Evolutionary conservation across 1,140 invertebrate species (phyloP).

Genomic region (Gryllus bimaculatus): DNA sequence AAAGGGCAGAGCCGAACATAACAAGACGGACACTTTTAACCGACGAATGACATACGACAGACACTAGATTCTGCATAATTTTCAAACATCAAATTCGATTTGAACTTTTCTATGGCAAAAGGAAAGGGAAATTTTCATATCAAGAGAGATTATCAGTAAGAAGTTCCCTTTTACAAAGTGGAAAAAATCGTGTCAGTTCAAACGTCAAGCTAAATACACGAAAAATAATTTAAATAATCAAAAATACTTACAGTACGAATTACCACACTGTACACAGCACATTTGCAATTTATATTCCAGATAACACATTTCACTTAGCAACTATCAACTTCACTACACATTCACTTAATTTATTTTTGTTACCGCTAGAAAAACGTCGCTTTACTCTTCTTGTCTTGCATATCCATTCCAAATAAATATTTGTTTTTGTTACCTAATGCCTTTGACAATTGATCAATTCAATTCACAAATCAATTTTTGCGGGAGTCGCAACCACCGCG

Average conservation of each 20-base stretch:
- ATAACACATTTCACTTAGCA: not conserved
- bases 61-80: not conserved
- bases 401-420: not conserved
- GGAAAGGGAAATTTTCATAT: no score
- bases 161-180: no score
- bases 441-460: not conserved
- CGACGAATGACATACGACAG: not conserved
- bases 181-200: no score
- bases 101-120: no score
- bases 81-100: no score
- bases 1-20: not conserved
- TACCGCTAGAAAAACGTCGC: not conserved
- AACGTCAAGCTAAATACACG: no score
- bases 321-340: not conserved
- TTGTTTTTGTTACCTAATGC: not conserved
- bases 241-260: no score
- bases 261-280: no score
- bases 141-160: no score
- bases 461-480: not conserved
- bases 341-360: constrained; percentile 15
- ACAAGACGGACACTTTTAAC: not conserved
- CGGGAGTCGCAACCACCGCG: not conserved
- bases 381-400: not conserved
- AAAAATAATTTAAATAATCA: no score
- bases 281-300: not conserved